These are phyloP conservation scores for Desmodus rotundus DNA, from an alignment of 2,113 vertebrate genomes.

Conservation along the genomic window DNA sequence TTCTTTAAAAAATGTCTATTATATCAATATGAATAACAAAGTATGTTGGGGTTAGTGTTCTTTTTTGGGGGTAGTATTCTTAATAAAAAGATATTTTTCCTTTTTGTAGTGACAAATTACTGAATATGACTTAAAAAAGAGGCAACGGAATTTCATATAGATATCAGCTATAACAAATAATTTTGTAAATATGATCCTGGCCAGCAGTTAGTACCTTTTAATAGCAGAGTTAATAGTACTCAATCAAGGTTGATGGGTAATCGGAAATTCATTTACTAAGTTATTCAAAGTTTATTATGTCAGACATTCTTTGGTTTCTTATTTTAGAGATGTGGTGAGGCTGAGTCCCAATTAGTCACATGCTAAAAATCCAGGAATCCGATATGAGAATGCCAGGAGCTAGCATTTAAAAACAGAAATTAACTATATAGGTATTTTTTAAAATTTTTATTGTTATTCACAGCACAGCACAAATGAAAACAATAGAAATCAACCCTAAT, in stretches of 20 bases:
- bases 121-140: constrained; percentile 47
- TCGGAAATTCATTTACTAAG: neutral
- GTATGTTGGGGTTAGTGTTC: constrained; percentile 74
- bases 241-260: neutral
- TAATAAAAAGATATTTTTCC: constrained; percentile 70
- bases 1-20: constrained; percentile 77
- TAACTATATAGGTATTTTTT: too few species aligned
- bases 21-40: constrained; percentile 75
- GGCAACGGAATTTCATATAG: neutral
- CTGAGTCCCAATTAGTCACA: neutral
- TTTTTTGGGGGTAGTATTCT: neutral
- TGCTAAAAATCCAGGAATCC: neutral
- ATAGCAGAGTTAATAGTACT: neutral
- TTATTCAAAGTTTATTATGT: neutral
- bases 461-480: too few species aligned
- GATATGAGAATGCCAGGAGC: neutral
- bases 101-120: constrained; percentile 51
- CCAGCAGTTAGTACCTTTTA: neutral
- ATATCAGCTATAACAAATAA: neutral
- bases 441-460: too few species aligned
- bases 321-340: neutral
- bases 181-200: neutral
- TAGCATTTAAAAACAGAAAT: neutral
- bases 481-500: too few species aligned
- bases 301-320: neutral